These are phyloP conservation scores for Ladona fulva DNA, from an alignment of 1,140 invertebrate species.

Conservation along the genomic window DNA sequence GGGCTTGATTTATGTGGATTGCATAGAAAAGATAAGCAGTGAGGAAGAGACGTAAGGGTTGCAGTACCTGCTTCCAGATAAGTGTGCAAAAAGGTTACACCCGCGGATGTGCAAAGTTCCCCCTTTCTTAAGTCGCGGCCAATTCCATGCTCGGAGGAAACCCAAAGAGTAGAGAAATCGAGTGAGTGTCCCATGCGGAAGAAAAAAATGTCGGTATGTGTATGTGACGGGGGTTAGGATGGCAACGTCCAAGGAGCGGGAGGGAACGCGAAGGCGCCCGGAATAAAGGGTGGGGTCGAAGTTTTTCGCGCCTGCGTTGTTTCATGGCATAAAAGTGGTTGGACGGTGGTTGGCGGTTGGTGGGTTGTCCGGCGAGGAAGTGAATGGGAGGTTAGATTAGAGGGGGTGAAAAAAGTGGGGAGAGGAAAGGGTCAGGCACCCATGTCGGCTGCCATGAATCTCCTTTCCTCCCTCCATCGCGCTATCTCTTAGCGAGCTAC, in stretches of 20 bases:
- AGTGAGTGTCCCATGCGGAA: not conserved
- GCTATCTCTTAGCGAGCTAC: not conserved
- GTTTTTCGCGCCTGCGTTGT: slow-evolving; percentile 6
- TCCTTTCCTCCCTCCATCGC: not conserved
- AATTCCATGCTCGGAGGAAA: not conserved
- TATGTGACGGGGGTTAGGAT: too few relatives aligned
- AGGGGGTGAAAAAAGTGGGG: not conserved
- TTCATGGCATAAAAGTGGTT: not conserved
- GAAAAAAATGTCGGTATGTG: too few relatives aligned
- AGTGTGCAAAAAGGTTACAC: not conserved
- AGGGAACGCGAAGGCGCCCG: not conserved
- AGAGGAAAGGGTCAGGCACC: not conserved
- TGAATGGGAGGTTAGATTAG: not conserved
- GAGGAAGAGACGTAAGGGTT: not conserved
- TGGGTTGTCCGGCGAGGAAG: slow-evolving; percentile 1
- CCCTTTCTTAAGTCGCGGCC: not conserved
- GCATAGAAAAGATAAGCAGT: not conserved
- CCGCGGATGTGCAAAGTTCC: not conserved
- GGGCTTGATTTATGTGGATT: slow-evolving; percentile 2
- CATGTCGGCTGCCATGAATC: not conserved
- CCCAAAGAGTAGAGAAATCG: not conserved
- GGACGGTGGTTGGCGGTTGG: not conserved
- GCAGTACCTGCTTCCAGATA: not conserved
- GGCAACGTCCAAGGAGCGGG: not conserved
- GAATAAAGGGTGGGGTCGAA: not conserved